Percentiles rank a stretch among this genome's conserved stretches.
phyloP scores from a whole-genome alignment of 2,113 vertebrate species.

The Mesocricetus auratus region DNA sequence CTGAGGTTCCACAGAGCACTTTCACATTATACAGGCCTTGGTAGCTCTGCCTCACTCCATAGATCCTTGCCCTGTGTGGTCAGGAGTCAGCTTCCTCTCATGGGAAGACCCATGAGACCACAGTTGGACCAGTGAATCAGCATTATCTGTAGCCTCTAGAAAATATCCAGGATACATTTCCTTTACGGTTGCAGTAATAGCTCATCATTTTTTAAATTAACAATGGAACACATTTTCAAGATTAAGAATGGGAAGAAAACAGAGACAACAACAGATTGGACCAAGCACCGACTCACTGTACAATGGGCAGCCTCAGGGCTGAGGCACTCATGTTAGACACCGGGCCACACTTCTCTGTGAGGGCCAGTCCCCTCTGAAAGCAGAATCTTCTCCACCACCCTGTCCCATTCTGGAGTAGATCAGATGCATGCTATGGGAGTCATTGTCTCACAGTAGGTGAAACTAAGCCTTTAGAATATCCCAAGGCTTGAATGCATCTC shows the following conservation, averaged over 20 bases:
- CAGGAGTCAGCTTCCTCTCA: not conserved
- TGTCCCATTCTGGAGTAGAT: not conserved
- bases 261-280: not conserved
- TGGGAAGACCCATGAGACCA: not conserved
- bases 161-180: conserved; percentile 4
- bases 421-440: not conserved
- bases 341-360: not conserved
- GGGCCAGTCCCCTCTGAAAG: not conserved
- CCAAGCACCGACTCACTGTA: not conserved
- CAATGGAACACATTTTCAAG: not conserved
- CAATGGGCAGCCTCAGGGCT: not conserved
- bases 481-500: not conserved
- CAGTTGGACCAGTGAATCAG: not conserved
- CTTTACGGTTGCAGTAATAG: not conserved
- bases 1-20: not conserved
- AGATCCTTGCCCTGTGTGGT: not conserved
- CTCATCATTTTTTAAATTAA: not conserved
- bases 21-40: not conserved
- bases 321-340: not conserved
- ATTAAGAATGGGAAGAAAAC: conserved; percentile 9
- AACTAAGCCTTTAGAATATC: not conserved
- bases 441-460: not conserved
- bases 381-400: not conserved
- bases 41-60: not conserved
- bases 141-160: not conserved